These are phyloP conservation scores for Bagarius yarrelli DNA, from an alignment of 2,113 vertebrate species.

Conservation along the genomic window DNA sequence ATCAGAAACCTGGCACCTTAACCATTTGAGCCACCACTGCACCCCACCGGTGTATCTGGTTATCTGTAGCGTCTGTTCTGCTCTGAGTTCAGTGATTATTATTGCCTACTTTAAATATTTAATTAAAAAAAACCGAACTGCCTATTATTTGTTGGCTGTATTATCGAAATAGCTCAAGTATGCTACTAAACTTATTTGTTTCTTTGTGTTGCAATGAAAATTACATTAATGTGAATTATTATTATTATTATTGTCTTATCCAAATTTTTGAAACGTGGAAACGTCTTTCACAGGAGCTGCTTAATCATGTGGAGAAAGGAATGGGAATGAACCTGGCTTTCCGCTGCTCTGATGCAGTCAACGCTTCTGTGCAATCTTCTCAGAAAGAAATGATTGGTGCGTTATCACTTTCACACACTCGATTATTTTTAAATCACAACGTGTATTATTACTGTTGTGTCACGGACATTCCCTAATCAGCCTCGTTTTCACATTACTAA, in stretches of 20 bases:
- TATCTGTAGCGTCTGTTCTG: no score
- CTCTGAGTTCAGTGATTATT: no score
- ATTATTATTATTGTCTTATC: background rate
- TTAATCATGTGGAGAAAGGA: slow-evolving; percentile 89
- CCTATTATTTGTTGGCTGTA: no score
- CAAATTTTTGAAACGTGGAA: background rate
- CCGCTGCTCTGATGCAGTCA: slow-evolving; percentile 85
- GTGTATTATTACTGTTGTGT: background rate
- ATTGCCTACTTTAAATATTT: no score
- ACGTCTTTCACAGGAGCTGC: slow-evolving; percentile 76
- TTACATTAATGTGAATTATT: background rate
- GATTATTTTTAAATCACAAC: background rate
- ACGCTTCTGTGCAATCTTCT: slow-evolving; percentile 81
- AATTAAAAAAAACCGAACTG: no score
- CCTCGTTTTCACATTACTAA: background rate
- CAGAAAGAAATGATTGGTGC: slow-evolving; percentile 92
- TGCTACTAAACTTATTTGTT: no score
- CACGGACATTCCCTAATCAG: background rate
- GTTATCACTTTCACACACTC: background rate
- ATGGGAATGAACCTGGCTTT: slow-evolving; percentile 95
- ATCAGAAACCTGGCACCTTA: no score
- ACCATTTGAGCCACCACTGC: no score
- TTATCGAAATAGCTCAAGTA: no score
- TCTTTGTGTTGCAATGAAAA: no score
- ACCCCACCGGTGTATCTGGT: no score